Evolutionary conservation across 2,113 vertebrate species (phyloP).

Genomic region (Elephas maximus): DNA sequence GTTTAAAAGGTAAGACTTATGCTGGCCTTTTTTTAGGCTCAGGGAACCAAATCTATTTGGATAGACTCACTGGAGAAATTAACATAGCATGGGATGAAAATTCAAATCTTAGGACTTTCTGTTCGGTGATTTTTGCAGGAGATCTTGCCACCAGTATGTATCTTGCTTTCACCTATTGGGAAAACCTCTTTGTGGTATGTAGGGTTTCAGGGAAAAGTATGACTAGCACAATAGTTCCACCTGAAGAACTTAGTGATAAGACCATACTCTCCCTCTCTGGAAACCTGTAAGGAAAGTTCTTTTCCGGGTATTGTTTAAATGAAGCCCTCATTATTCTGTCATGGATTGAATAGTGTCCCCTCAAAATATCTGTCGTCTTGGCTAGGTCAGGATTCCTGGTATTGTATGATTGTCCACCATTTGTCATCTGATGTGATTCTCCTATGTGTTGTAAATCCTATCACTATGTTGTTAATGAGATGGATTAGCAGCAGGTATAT

Average conservation of each 20-base stretch:
- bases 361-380: too few relatives aligned
- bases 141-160: background rate
- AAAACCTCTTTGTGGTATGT: background rate
- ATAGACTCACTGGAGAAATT: constrained; percentile 52
- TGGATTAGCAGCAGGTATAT: too few relatives aligned
- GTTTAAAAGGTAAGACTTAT: background rate
- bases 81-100: background rate
- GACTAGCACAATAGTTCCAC: constrained; percentile 22
- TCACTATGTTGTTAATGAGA: too few relatives aligned
- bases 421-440: too few relatives aligned
- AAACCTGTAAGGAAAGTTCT: background rate
- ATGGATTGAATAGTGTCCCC: too few relatives aligned
- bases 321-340: background rate
- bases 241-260: background rate
- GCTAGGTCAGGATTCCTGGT: too few relatives aligned
- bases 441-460: too few relatives aligned
- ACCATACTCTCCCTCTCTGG: background rate
- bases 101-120: background rate
- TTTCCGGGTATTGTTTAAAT: background rate
- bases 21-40: background rate
- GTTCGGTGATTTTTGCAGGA: background rate
- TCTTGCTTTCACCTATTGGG: background rate
- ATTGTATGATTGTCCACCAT: too few relatives aligned
- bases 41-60: background rate
- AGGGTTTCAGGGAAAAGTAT: constrained; percentile 39